Base-by-base conservation (phyloP, 2,888 invertebrate species). In the Tolmerus cingulatus region DNA sequence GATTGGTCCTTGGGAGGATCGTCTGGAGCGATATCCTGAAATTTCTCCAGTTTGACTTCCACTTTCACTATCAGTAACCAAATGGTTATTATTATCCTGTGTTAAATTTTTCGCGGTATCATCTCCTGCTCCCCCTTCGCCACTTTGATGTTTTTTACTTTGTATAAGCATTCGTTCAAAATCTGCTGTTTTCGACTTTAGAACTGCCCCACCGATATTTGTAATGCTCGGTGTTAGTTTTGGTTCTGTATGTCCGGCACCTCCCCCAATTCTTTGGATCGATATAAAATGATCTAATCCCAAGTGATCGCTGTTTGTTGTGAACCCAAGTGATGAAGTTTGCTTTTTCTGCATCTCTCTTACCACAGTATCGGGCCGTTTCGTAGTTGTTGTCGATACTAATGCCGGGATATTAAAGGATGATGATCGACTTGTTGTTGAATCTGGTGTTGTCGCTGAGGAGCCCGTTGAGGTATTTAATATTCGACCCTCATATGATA, bases 151-250 rank as follows among this genome's bases (percentile, higher is more conserved):
- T 86, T 40, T 88, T 79, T 86, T 85, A 78, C 23, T 88, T 57
- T 85, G 82, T 23, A 79, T 84, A 30, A 89, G 88, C 88, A 90
- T 89, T 89, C 94, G 93, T 90, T 95, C 95, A 90, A 95, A 95
- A 90, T 95, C 95, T 0, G 95, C 95, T 0, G 95, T 95, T 91
- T 95, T 95, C 2, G 95, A 95, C 89, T 94, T 93, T 88, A 95
- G 91, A 30, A 95, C 95, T 30, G 94, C 95, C 82, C 95, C 95
- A 5, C 95, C 95, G 89, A 95, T 95, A 89, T 94, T 95, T 0
- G 95, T 94, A 90, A 95, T 95, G 90, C 94, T 94, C 0, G 95
- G 93, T 30, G 94, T 93, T 86, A 92, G 90, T 78, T 78, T 78
- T 8, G 93, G 93, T 87, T 93, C 93, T 43, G 86, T 81, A 87